Conservation (phyloP, 2,888 invertebrate genomes). For the Hedya salicella region DNA sequence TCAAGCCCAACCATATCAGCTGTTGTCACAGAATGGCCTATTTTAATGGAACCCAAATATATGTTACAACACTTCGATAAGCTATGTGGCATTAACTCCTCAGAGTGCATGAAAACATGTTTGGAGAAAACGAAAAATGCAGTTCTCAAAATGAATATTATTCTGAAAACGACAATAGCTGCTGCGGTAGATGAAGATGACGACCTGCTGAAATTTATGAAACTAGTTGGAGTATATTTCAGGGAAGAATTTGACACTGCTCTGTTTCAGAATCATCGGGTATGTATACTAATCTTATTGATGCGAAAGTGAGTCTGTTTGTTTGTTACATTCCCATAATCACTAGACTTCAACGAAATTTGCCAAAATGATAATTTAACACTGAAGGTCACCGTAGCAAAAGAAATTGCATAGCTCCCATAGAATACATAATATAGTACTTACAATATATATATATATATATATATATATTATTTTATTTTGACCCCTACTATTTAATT, state of each 20-base stretch:
- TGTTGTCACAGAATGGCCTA: conserved; percentile 3
- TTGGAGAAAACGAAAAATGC: too few species aligned
- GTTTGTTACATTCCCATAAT: conserved; percentile 8
- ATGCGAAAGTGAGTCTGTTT: background rate
- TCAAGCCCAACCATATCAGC: conserved; percentile 5
- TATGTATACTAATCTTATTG: conserved; percentile 5
- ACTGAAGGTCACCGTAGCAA: too few species aligned
- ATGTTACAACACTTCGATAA: conserved; percentile 7
- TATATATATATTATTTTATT: too few species aligned
- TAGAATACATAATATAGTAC: too few species aligned
- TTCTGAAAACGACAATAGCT: background rate
- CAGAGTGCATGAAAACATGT: conserved; percentile 1
- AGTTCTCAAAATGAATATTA: background rate
- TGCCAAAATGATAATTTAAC: too few species aligned
- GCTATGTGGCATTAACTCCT: conserved; percentile 4
- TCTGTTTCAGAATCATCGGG: conserved; percentile 4
- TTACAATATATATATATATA: too few species aligned
- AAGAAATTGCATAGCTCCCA: too few species aligned
- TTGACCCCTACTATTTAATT: too few species aligned
- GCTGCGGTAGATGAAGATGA: background rate
- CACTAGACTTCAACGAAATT: background rate
- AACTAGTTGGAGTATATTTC: too few species aligned
- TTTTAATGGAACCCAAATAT: conserved; percentile 5
- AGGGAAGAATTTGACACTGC: background rate
- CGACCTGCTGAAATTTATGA: too few species aligned